Percentiles rank a stretch among this genome's conserved stretches.
Evolutionary conservation across 1,140 invertebrate genomes (phyloP).

Genomic region (Hetaerina americana): DNA sequence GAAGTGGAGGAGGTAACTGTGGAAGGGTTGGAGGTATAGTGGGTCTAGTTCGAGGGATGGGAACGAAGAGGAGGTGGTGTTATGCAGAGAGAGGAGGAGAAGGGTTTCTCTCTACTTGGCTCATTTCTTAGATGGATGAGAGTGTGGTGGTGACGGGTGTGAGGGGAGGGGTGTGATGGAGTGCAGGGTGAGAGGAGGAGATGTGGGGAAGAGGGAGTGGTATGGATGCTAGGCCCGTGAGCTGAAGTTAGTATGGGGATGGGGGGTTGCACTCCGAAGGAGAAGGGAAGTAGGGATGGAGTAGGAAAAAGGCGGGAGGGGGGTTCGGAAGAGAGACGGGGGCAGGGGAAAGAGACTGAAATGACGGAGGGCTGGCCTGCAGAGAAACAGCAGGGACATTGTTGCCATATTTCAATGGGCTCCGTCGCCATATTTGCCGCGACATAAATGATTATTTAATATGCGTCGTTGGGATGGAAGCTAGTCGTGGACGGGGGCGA

Average conservation of each 20-base stretch:
- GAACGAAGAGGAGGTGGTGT: no score
- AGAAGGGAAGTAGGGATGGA: no score
- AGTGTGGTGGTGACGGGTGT: not conserved
- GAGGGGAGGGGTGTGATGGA: not conserved
- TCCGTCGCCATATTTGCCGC: not conserved
- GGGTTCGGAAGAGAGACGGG: no score
- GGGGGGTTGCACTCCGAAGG: no score
- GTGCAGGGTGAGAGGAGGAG: not conserved
- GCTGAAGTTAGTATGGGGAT: no score
- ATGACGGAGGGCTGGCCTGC: not conserved
- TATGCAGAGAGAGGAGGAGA: no score
- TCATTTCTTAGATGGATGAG: not conserved
- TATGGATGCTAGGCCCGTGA: no score
- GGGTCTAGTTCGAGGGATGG: no score
- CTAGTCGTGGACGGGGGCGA: not conserved
- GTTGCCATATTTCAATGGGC: not conserved
- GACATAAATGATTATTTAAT: constrained; percentile 1
- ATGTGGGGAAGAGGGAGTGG: not conserved
- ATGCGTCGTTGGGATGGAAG: not conserved
- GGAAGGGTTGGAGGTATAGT: no score
- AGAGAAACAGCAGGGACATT: not conserved
- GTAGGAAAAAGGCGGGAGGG: no score
- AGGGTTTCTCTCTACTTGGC: not conserved
- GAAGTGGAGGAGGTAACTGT: no score
- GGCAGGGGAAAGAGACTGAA: not conserved